phyloP scores from a whole-genome alignment of 2,888 invertebrate species.

The Pterobdella sp. region DNA sequence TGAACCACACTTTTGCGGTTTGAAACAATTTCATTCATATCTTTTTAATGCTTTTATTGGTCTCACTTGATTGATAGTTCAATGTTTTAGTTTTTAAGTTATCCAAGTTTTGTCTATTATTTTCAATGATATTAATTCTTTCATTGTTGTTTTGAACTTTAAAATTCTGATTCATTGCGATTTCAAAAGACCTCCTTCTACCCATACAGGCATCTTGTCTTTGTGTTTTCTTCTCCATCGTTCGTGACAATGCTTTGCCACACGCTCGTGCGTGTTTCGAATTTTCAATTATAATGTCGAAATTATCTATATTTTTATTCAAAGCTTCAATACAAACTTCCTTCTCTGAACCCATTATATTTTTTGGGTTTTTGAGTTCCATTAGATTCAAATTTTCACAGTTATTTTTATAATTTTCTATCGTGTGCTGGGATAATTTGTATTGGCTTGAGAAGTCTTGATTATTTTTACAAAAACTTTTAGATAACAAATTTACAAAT shows the following conservation, averaged over 20 bases:
- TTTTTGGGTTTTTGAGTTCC: not conserved
- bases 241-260: not conserved
- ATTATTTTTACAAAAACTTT: not conserved
- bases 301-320: no score
- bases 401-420: no score
- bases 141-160: not conserved
- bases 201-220: not conserved
- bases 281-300: no score
- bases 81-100: no score
- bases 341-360: not conserved
- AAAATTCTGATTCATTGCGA: constrained; percentile 1
- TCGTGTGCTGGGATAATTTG: no score
- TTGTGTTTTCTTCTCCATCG: not conserved
- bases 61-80: no score
- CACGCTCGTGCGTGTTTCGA: no score
- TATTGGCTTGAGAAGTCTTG: not conserved
- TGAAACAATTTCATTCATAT: no score
- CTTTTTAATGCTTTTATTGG: no score
- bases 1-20: no score
- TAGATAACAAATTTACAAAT: not conserved
- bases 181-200: constrained; percentile 14
- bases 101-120: no score
- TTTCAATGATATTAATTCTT: not conserved
- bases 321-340: not conserved
- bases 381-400: no score